phyloP scores from a whole-genome alignment of 1,140 invertebrate species.

The Papilio aristodemus region DNA sequence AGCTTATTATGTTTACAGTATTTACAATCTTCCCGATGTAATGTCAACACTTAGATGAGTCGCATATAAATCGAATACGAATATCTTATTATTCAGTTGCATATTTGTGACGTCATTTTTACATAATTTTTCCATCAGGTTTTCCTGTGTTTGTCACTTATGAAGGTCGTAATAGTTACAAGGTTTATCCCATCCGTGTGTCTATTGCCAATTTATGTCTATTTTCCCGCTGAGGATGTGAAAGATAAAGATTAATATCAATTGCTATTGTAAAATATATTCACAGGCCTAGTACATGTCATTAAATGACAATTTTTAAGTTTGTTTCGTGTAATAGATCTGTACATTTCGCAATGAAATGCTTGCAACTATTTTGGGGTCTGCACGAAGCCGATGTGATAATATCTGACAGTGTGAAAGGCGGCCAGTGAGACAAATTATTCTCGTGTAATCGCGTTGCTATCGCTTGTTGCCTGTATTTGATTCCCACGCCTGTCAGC shows the following conservation, averaged over 20 bases:
- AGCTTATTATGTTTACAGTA: no score
- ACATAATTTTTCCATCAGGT: conserved; percentile 10
- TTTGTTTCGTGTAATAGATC: no score
- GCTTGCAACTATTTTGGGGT: background rate
- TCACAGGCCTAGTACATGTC: no score
- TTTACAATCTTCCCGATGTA: background rate
- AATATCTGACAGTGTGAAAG: background rate
- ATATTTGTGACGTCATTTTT: background rate
- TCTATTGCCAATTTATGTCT: no score
- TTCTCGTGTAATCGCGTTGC: background rate
- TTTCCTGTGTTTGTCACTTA: background rate
- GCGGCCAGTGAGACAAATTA: background rate
- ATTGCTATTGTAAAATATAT: no score
- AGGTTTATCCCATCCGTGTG: background rate
- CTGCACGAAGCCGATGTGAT: background rate
- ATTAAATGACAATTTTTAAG: no score
- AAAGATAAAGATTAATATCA: no score
- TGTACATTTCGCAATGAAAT: no score
- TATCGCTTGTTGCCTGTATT: background rate
- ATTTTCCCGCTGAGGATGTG: no score
- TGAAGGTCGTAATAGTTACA: background rate
- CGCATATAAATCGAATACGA: background rate
- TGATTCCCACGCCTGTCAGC: background rate
- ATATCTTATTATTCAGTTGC: conserved; percentile 3
- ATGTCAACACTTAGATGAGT: background rate